Conservation (phyloP, 1,140 invertebrate species). For the Philopotamus ludificatus region DNA sequence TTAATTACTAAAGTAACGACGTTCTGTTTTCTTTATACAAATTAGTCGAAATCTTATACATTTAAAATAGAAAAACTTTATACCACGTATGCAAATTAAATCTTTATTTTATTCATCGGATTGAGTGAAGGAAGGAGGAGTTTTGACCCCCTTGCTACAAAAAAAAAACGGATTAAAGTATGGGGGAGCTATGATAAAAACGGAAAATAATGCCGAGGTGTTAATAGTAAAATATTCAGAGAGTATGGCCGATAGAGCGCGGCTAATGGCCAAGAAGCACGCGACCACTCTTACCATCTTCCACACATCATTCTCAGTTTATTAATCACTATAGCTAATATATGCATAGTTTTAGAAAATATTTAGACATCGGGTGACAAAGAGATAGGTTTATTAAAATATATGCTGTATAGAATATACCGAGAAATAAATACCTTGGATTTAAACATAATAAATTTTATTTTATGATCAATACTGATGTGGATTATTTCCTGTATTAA, state of each 20-base stretch:
- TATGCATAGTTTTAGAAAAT: too few species aligned
- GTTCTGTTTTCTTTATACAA: too few species aligned
- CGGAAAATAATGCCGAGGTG: slow-evolving; percentile 20
- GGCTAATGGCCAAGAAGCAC: slow-evolving; percentile 27
- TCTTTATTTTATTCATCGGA: slow-evolving; percentile 36
- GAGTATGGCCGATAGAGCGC: neutral
- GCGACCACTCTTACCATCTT: slow-evolving; percentile 1
- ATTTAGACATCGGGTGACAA: too few species aligned
- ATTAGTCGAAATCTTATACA: too few species aligned
- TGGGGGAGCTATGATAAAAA: neutral
- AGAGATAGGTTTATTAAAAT: too few species aligned
- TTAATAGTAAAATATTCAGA: slow-evolving; percentile 40
- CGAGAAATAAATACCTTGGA: too few species aligned
- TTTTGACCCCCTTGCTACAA: neutral
- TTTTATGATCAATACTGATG: too few species aligned
- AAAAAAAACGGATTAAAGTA: neutral
- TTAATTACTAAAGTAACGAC: too few species aligned
- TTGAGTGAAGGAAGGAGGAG: slow-evolving; percentile 4
- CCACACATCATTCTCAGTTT: neutral
- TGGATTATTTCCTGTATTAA: too few species aligned
- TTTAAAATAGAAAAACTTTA: slow-evolving; percentile 6
- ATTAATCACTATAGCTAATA: too few species aligned
- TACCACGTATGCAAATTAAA: slow-evolving; percentile 32
- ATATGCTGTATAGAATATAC: too few species aligned
- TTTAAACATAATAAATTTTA: too few species aligned